phyloP scores from a whole-genome alignment of 2,888 invertebrate species.

The Caenorhabditis sp. region DNA sequence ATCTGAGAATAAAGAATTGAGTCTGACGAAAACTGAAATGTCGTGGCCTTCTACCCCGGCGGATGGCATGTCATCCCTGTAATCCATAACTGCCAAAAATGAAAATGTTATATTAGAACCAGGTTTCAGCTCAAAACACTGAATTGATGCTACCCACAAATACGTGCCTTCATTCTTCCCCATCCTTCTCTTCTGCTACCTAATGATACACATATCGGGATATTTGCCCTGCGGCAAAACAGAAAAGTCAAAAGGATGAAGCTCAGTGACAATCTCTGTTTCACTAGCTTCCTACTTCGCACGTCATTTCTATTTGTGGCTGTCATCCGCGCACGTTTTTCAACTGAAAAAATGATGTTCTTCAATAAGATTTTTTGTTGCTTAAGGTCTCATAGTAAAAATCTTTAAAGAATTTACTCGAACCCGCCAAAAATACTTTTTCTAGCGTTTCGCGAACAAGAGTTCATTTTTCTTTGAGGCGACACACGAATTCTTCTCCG shows the following conservation, averaged over 20 bases:
- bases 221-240: constrained; percentile 29
- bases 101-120: too few species aligned
- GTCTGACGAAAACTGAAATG: background rate
- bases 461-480: constrained; percentile 14
- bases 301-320: background rate
- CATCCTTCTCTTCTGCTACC: background rate
- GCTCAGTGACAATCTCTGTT: constrained; percentile 33
- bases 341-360: too few species aligned
- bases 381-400: too few species aligned
- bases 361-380: too few species aligned
- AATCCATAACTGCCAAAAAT: too few species aligned
- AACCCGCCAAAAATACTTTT: too few species aligned
- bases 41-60: too few species aligned
- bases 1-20: too few species aligned
- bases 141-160: too few species aligned
- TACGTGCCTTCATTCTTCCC: background rate
- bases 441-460: constrained; percentile 11
- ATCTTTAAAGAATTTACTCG: too few species aligned
- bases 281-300: constrained; percentile 19
- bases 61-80: too few species aligned
- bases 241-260: constrained; percentile 12
- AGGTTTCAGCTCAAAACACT: background rate
- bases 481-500: background rate
- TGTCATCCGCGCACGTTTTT: constrained; percentile 14
- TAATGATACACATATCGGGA: constrained; percentile 23